Evolutionary conservation across 2,797 vertebrate species (phyloP).

Genomic region (Poeciliopsis gracilis): DNA sequence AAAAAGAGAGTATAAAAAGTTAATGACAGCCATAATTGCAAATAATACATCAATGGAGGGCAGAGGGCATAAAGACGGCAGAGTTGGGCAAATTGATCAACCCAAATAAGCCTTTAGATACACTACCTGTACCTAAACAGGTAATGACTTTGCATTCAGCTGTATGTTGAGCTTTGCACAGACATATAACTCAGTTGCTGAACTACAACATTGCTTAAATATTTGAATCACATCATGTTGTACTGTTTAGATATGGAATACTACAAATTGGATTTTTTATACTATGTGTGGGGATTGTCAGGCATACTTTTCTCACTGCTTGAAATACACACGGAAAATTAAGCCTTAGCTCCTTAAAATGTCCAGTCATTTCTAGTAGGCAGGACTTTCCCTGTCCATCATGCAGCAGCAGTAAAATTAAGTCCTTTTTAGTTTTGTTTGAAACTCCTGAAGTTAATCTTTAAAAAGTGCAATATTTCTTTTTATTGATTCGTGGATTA

Average conservation of each 20-base stretch:
- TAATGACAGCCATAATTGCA: neutral
- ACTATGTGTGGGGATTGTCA: no score
- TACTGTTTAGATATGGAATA: neutral
- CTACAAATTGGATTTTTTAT: neutral
- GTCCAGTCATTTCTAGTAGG: neutral
- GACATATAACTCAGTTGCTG: neutral
- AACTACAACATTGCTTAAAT: neutral
- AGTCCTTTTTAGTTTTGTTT: neutral
- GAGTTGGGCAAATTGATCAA: neutral
- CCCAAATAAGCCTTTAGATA: neutral
- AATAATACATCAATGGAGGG: neutral
- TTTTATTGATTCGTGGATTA: neutral
- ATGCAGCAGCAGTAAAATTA: neutral
- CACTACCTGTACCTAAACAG: neutral
- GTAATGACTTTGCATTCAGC: neutral
- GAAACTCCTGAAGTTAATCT: neutral
- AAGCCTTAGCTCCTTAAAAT: neutral
- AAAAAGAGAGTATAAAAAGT: neutral
- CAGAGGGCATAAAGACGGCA: neutral
- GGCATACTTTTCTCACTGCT: neutral
- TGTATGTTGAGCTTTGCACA: neutral
- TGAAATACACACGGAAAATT: neutral
- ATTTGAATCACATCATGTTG: neutral
- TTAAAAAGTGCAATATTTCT: neutral
- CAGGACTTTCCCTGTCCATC: neutral